Conservation (phyloP, 2,113 vertebrate species). For the Megalops atlanticus region DNA sequence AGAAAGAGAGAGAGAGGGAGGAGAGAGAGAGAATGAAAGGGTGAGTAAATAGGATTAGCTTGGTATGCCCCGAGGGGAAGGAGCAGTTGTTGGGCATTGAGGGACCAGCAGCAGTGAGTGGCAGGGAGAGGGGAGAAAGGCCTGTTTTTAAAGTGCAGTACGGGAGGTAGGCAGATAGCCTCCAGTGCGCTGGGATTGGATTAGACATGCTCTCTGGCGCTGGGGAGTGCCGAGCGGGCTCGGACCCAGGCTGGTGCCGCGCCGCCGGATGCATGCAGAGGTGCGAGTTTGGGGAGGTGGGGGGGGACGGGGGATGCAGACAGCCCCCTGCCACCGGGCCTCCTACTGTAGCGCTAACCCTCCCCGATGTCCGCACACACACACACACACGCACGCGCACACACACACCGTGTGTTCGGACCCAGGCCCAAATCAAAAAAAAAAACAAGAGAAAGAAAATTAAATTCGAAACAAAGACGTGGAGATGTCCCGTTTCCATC, state of each 20-base stretch:
- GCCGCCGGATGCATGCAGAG: slow-evolving; percentile 64
- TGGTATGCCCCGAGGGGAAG: slow-evolving; percentile 61
- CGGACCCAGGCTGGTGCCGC: slow-evolving; percentile 60
- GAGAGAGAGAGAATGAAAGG: slow-evolving; percentile 14
- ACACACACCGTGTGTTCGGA: slow-evolving; percentile 51
- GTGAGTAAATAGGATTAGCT: slow-evolving; percentile 76
- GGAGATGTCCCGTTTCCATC: slow-evolving; percentile 63
- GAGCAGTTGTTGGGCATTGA: slow-evolving; percentile 61
- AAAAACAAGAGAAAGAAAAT: slow-evolving; percentile 12
- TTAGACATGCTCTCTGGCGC: slow-evolving; percentile 79
- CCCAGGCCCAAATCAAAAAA: slow-evolving; percentile 46
- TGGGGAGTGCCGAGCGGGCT: slow-evolving; percentile 67
- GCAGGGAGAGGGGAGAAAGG: slow-evolving; percentile 57
- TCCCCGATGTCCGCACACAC: too few relatives aligned
- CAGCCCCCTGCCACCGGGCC: slow-evolving; percentile 26
- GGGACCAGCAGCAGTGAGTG: slow-evolving; percentile 59
- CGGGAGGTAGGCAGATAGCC: slow-evolving; percentile 75
- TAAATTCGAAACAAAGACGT: slow-evolving; percentile 49
- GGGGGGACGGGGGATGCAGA: slow-evolving; percentile 23
- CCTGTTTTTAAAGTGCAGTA: slow-evolving; percentile 64
- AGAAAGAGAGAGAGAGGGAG: slow-evolving; percentile 23
- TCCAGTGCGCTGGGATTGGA: slow-evolving; percentile 74
- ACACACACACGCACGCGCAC: slow-evolving; percentile 46
- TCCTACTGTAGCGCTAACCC: slow-evolving; percentile 51
- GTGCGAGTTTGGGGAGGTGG: slow-evolving; percentile 52